Percentiles rank a stretch among this genome's conserved stretches.
Evolutionary conservation across 2,888 invertebrate genomes (phyloP).

Genomic region (Diaphora mendica): DNA sequence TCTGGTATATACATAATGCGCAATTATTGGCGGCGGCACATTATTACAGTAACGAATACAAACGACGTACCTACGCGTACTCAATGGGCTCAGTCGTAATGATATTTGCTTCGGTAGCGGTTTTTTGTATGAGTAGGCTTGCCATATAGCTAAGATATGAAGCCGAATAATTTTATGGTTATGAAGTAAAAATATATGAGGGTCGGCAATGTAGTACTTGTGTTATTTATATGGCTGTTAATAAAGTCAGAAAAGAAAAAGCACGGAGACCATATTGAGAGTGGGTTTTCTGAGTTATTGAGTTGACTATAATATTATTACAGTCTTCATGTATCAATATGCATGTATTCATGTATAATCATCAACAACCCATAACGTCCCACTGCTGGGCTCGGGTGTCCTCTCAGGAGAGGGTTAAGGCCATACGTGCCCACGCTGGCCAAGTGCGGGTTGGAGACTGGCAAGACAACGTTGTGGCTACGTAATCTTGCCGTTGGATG

Average conservation of each 20-base stretch:
- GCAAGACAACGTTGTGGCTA: no score
- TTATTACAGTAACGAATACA: conserved; percentile 60
- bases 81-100: conserved; percentile 37
- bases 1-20: conserved; percentile 53
- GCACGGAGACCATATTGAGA: neutral
- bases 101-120: conserved; percentile 32
- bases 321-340: no score
- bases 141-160: conserved; percentile 29
- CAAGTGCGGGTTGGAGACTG: no score
- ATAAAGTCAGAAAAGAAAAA: neutral
- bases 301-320: neutral
- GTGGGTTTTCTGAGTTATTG: neutral
- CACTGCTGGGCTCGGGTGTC: no score
- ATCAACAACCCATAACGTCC: no score
- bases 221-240: neutral
- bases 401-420: no score
- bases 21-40: conserved; percentile 56
- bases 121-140: conserved; percentile 26
- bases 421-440: no score
- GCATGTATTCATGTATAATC: no score
- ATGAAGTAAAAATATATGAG: conserved; percentile 20
- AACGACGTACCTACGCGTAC: conserved; percentile 55
- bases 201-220: neutral
- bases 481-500: no score
- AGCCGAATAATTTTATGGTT: conserved; percentile 28